Evolutionary conservation across 2,113 vertebrate species (phyloP).

Genomic region (Nyctibius bracteatus): DNA sequence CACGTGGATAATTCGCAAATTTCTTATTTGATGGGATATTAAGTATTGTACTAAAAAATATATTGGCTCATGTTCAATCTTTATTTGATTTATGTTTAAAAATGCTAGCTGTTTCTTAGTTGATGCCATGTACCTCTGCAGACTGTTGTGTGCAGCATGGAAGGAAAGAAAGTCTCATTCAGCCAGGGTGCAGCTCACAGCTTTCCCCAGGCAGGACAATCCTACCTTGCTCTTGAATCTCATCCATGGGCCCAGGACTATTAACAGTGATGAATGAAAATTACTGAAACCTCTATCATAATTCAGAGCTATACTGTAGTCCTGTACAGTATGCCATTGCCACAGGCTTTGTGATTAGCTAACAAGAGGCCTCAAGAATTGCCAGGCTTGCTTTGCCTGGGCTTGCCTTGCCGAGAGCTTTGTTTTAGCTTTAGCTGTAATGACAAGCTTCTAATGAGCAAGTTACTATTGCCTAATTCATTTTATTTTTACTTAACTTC

Average conservation of each 20-base stretch:
- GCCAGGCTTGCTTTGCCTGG: neutral
- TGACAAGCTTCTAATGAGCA: neutral
- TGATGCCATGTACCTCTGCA: neutral
- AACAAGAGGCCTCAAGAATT: neutral
- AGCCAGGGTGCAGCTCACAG: neutral
- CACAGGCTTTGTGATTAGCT: neutral
- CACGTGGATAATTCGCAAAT: neutral
- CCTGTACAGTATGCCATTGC: too few relatives aligned
- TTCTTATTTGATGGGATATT: neutral
- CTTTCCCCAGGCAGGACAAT: neutral
- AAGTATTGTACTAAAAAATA: neutral
- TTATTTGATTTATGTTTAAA: neutral
- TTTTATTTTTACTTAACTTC: neutral
- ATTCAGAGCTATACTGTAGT: neutral
- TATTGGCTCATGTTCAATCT: accelerated
- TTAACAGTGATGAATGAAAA: neutral
- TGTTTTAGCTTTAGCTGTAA: neutral
- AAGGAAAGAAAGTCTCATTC: accelerated
- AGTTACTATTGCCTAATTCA: neutral
- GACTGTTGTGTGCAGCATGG: accelerated
- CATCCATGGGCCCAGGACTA: neutral
- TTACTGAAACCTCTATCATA: neutral
- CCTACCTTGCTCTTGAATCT: neutral
- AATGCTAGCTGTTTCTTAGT: neutral
- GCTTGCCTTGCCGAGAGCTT: neutral